Conservation (phyloP, 2,888 invertebrate genomes). For the Nomada fucata region DNA sequence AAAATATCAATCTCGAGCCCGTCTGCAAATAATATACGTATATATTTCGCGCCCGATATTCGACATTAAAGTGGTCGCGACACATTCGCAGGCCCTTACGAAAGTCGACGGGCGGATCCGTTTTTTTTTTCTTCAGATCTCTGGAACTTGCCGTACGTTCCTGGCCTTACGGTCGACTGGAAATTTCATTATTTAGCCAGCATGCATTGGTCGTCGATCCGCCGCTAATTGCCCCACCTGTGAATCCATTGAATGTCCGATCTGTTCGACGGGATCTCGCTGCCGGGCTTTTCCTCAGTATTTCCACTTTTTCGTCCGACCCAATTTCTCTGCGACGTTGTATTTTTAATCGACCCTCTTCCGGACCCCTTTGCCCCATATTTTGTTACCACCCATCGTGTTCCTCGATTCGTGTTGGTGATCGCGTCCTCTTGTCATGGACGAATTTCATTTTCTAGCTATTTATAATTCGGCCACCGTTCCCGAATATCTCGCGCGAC, state of each 20-base stretch:
- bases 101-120: no score
- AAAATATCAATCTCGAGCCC: constrained; percentile 82
- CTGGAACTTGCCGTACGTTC: no score
- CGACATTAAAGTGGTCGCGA: constrained; percentile 51
- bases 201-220: no score
- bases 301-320: constrained; percentile 26
- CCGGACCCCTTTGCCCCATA: constrained; percentile 43
- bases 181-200: no score
- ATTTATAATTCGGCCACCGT: constrained; percentile 50
- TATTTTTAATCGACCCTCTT: constrained; percentile 65
- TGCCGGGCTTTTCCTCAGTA: background rate
- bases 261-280: background rate
- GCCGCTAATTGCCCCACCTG: no score
- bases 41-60: constrained; percentile 65
- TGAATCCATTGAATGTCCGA: background rate
- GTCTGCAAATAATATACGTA: constrained; percentile 75
- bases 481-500: constrained; percentile 19
- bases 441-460: constrained; percentile 56
- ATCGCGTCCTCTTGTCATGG: constrained; percentile 44
- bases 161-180: no score
- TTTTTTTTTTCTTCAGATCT: no score
- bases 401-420: constrained; percentile 46
- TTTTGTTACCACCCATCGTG: constrained; percentile 59
- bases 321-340: constrained; percentile 41
- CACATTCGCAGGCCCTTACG: constrained; percentile 15